Evolutionary conservation across 2,888 invertebrate genomes (phyloP), one percentile per base, ranked within the genome.

Genomic region (Catocala fraxini): DNA sequence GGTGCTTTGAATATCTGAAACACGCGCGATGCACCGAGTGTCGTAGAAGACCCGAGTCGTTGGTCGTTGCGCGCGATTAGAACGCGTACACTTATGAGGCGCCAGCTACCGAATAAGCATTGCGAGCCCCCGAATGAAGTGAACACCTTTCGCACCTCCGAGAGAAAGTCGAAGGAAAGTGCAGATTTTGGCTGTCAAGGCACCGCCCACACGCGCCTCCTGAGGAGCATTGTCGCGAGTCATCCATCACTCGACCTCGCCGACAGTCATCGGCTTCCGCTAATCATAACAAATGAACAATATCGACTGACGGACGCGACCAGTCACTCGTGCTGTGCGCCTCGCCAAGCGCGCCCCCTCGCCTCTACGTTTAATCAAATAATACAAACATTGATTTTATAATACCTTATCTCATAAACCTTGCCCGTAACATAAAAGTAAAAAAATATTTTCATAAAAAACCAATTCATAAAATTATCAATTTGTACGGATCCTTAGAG

Each of bases 131-230:
- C 90, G 88, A 84, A 87, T 85, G 86, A 86, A 89, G 86, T 84
- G 86, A 86, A 89, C 89, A 90, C 92, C 93, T 90, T 92, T 93
- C 91, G 92, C 93, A 93, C 93, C 92, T 93, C 93, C 82, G 86
- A 94, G 94, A 93, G 94, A 94, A 93, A 94, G 94, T 93, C 86
- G 88, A 89, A 93, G 93, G 94, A 93, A 94, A 93, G 94, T 90
- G 93, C 90, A 91, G 91, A 93, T 92, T 93, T 93, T 91, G 92
- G 89, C 91, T 90, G 92, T 87, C 89, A 89, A 90, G 87, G 80
- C 86, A 85, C 86, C 92, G 92, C 94, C 93, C 88, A 93, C 93
- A 86, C 89, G 87, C 88, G 88, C 89, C 91, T 91, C 91, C 87
- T 82, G 85, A 90, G 90, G 90, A 91, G 85, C 88, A 88, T 89